phyloP scores from a whole-genome alignment of 2,888 invertebrate genomes.

The Pandemis heparana region DNA sequence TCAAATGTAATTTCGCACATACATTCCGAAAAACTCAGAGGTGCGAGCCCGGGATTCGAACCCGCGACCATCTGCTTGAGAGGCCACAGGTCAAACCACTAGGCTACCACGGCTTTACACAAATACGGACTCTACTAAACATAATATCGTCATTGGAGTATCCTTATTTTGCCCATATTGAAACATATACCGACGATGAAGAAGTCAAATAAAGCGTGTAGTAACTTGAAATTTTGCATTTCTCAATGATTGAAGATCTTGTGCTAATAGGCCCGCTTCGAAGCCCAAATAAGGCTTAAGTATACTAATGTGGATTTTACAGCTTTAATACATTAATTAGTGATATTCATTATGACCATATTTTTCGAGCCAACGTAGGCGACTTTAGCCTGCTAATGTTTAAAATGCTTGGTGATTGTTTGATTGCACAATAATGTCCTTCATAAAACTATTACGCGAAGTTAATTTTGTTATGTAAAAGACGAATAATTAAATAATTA shows the following conservation, averaged over 20 bases:
- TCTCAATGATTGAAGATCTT: not conserved
- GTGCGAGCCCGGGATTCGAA: too few relatives aligned
- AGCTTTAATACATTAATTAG: not conserved
- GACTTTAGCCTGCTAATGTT: not conserved
- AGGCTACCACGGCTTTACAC: too few relatives aligned
- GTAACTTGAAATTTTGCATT: not conserved
- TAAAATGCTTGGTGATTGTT: not conserved
- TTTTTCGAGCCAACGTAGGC: constrained; percentile 2
- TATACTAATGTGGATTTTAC: constrained; percentile 3
- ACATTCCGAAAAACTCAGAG: too few relatives aligned
- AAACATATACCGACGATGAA: not conserved
- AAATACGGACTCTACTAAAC: too few relatives aligned
- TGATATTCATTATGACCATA: not conserved
- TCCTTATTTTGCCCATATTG: too few relatives aligned
- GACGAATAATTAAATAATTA: not conserved
- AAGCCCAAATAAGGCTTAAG: not conserved
- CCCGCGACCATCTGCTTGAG: too few relatives aligned
- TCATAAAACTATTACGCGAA: not conserved
- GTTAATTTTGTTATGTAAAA: not conserved
- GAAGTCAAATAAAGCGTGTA: not conserved
- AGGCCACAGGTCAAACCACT: too few relatives aligned
- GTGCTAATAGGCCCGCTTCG: not conserved
- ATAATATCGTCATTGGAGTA: too few relatives aligned
- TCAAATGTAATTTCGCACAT: too few relatives aligned
- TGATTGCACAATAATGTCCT: constrained; percentile 12